phyloP scores from a whole-genome alignment of 2,113 vertebrate species.

The Copsychus sechellarum region DNA sequence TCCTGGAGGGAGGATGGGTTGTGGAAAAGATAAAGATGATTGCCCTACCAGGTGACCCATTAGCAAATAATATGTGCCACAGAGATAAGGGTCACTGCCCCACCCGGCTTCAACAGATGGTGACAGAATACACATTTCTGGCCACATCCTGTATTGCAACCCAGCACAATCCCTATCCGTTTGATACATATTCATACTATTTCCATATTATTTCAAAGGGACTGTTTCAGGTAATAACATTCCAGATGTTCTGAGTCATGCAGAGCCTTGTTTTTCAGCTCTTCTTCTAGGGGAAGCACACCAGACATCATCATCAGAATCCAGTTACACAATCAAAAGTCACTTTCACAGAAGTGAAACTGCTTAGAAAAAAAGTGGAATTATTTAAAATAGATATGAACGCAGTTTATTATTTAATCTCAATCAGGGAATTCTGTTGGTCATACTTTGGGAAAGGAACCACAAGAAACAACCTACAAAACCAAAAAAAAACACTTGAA shows the following conservation, averaged over 20 bases:
- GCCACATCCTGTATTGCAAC: too few relatives aligned
- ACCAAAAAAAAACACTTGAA: not conserved
- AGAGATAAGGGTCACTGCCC: too few relatives aligned
- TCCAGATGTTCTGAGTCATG: not conserved
- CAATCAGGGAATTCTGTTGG: not conserved
- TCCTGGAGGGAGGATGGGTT: too few relatives aligned
- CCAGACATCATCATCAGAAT: not conserved
- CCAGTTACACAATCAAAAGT: not conserved
- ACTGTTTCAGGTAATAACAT: not conserved
- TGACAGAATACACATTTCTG: too few relatives aligned
- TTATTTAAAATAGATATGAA: not conserved
- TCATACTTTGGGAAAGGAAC: accelerated
- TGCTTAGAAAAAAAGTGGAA: not conserved
- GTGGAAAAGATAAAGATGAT: too few relatives aligned
- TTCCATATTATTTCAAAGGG: not conserved
- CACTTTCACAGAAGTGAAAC: not conserved
- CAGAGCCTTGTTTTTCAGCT: not conserved
- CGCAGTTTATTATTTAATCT: not conserved
- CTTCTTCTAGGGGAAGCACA: accelerated
- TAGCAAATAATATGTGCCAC: too few relatives aligned
- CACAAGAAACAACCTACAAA: not conserved
- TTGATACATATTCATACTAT: not conserved
- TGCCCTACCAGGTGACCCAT: too few relatives aligned
- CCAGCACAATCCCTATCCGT: not conserved
- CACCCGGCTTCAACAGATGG: too few relatives aligned